phyloP scores from a whole-genome alignment of 2,113 vertebrate species.

The Pseudopodoces humilis region DNA sequence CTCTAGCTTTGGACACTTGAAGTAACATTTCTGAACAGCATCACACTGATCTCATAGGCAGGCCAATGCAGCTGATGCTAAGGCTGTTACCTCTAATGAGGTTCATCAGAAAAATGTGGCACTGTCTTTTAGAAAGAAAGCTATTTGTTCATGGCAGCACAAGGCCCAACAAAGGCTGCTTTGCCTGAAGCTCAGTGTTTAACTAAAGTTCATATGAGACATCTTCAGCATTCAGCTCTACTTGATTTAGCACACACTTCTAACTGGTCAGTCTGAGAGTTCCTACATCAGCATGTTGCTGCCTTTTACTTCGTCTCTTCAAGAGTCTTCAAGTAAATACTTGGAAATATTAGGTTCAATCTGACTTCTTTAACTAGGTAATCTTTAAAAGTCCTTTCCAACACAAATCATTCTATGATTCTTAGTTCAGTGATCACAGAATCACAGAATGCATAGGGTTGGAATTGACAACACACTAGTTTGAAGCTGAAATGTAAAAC shows the following conservation, averaged over 20 bases:
- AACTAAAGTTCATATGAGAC: not conserved
- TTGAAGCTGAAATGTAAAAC: not conserved
- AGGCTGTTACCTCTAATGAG: not conserved
- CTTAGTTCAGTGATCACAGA: not conserved
- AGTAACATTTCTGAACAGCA: not conserved
- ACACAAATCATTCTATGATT: not conserved
- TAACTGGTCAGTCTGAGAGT: not conserved
- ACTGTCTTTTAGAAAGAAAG: not conserved
- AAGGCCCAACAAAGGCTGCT: not conserved
- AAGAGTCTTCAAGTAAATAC: not conserved
- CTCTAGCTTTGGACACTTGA: not conserved
- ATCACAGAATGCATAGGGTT: not conserved
- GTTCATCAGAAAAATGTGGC: not conserved
- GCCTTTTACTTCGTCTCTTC: not conserved
- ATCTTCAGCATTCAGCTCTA: not conserved
- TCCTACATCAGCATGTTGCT: not conserved
- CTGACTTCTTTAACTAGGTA: not conserved
- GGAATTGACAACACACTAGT: not conserved
- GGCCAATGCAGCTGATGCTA: not conserved
- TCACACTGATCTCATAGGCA: not conserved
- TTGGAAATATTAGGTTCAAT: not conserved
- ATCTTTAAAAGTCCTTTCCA: not conserved
- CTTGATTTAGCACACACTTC: not conserved
- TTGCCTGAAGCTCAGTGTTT: not conserved
- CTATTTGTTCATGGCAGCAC: not conserved